Base-by-base conservation (phyloP, 2,113 vertebrate genomes). In the Xerus inauris region DNA sequence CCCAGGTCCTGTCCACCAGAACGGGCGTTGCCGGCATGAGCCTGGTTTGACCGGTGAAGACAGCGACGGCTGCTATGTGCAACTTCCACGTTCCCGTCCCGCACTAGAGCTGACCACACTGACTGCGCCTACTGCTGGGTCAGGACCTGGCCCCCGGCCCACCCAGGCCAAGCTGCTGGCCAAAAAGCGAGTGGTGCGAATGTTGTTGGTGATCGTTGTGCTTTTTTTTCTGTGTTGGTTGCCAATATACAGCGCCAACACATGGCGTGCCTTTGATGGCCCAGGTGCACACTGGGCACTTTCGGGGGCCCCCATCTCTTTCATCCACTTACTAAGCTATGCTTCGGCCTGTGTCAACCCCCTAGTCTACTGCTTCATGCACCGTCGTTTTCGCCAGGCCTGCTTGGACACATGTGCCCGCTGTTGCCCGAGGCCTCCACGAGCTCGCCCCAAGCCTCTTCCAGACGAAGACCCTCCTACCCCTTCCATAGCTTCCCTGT, bases 341-440 rank as follows among this genome's bases (percentile, higher is more conserved):
- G 99, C 98, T 26, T 99, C 99, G 0, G 99, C 99, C 88, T 99
- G 99, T 1, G 98, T 99, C 98, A 99, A 99, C 98, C 99, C 99
- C 1, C 98, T 99, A 47, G 99, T 99, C 98, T 99, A 99, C 99
- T 99, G 99, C 98, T 99, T 99, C 98, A 99, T 99, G 99, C 99
- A 99, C 98, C 99, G 99, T 6, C 99, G 99, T 32, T 99, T 99
- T 98, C 99, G 99, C 84, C 99, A 99, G 79, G 99, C 99, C 35
- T 99, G 99, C 24, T 94, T 99, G 4, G 87, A 98, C 94, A 99
- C 99, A 0, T 99, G 99, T 11, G 97, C 98, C 0, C 98, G 99
- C 97, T 99, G 99, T 82, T 95, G 97, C 11, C 92, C 96, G 0
- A 86, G 98, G 45, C 99, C 99, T 92, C 98, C 98, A 1, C 97